Conservation (phyloP, 2,113 vertebrate species). For the Misgurnus anguillicaudatus region DNA sequence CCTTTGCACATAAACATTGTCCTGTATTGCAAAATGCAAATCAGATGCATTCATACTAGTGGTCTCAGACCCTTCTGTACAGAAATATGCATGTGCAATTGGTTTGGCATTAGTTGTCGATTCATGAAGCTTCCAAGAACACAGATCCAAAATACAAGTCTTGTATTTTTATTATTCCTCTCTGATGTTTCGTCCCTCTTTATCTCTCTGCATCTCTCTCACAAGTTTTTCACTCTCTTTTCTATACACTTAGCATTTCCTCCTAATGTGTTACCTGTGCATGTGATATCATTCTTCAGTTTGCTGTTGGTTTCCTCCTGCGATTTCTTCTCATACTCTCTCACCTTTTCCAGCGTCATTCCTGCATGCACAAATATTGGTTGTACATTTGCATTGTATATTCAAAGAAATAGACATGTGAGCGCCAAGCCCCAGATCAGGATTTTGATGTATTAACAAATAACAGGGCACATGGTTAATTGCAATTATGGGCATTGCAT, state of each 20-base stretch:
- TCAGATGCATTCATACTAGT: too few relatives aligned
- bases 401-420: not conserved
- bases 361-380: constrained; percentile 60
- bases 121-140: too few relatives aligned
- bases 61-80: too few relatives aligned
- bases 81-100: too few relatives aligned
- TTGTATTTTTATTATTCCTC: too few relatives aligned
- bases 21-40: too few relatives aligned
- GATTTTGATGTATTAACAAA: not conserved
- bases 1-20: too few relatives aligned
- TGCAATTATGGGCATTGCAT: constrained; percentile 38
- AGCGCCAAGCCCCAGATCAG: not conserved
- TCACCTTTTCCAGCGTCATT: constrained; percentile 76
- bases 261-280: constrained; percentile 66
- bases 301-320: constrained; percentile 80
- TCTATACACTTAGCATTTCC: constrained; percentile 39
- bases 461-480: constrained; percentile 1
- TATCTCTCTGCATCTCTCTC: not conserved
- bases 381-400: constrained; percentile 3
- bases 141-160: too few relatives aligned
- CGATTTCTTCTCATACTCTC: constrained; percentile 72
- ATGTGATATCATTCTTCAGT: constrained; percentile 70
- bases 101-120: too few relatives aligned
- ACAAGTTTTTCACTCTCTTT: not conserved
- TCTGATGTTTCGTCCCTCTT: not conserved